These are phyloP conservation scores for Pelusios castaneus DNA, from an alignment of 2,113 vertebrate genomes.

Conservation along the genomic window DNA sequence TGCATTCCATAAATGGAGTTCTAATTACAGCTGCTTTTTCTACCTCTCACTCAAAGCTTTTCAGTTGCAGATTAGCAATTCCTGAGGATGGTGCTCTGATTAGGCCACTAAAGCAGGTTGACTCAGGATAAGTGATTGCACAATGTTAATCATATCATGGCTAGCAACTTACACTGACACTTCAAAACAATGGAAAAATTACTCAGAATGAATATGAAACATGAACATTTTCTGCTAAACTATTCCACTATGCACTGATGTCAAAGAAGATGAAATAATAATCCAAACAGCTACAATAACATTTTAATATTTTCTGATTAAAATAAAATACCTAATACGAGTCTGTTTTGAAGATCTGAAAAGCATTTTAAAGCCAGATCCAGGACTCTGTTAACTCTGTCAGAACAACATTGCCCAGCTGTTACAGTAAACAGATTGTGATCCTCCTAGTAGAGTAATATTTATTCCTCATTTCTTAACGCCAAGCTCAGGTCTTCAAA, in stretches of 20 bases:
- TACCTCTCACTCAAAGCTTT: constrained; percentile 50
- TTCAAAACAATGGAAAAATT: constrained; percentile 34
- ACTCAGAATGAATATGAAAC: neutral
- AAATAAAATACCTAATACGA: neutral
- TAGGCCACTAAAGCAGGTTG: constrained; percentile 66
- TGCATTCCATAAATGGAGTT: neutral
- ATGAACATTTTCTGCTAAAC: constrained; percentile 5
- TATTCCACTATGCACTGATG: neutral
- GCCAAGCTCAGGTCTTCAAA: neutral
- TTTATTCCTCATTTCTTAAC: neutral
- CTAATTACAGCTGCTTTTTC: constrained; percentile 55
- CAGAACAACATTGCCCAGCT: neutral
- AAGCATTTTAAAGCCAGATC: neutral
- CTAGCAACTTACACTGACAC: constrained; percentile 15
- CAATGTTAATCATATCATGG: constrained; percentile 62
- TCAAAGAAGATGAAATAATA: neutral
- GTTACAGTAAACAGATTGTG: neutral
- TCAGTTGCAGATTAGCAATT: constrained; percentile 69
- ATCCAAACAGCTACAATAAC: neutral
- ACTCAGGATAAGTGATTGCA: constrained; percentile 62
- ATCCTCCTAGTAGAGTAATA: neutral
- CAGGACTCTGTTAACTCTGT: neutral
- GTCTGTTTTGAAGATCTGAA: neutral
- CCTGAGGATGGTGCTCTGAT: constrained; percentile 60
- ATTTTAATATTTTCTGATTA: neutral